A percentile compares a stretch with the other conserved stretches of the same genome.
Evolutionary conservation across 2,113 vertebrate species (phyloP).

Genomic region (Oncorhynchus tshawytscha): DNA sequence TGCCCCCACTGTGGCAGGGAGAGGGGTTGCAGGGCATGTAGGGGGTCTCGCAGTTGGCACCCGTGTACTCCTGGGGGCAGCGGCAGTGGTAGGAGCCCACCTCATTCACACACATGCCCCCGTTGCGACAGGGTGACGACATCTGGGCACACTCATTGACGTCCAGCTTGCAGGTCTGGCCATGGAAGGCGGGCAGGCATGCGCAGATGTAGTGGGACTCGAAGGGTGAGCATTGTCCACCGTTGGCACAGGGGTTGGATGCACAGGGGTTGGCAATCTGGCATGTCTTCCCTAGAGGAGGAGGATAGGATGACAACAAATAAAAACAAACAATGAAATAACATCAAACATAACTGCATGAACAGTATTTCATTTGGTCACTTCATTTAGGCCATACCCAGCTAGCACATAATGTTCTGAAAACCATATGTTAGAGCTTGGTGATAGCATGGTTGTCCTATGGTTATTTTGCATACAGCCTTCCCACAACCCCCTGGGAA

Average conservation of each 20-base stretch:
- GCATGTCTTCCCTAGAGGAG: conserved; percentile 84
- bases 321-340: neutral
- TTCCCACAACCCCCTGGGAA: too few species aligned
- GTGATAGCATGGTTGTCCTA: too few species aligned
- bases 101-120: conserved; percentile 87
- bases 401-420: too few species aligned
- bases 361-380: too few species aligned
- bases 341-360: neutral
- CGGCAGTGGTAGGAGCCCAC: conserved; percentile 95
- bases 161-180: conserved; percentile 91
- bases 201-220: conserved; percentile 85
- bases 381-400: too few species aligned
- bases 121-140: conserved; percentile 78
- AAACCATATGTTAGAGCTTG: too few species aligned
- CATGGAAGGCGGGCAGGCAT: conserved; percentile 82
- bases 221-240: conserved; percentile 87
- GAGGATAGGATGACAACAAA: neutral
- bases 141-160: conserved; percentile 87
- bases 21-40: conserved; percentile 92
- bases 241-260: conserved; percentile 94
- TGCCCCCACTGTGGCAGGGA: conserved; percentile 77
- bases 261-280: conserved; percentile 91
- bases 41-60: conserved; percentile 83
- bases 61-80: conserved; percentile 86
- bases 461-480: too few species aligned